Base-by-base conservation (phyloP, 2,797 vertebrate genomes). In the Takifugu ocellatus region DNA sequence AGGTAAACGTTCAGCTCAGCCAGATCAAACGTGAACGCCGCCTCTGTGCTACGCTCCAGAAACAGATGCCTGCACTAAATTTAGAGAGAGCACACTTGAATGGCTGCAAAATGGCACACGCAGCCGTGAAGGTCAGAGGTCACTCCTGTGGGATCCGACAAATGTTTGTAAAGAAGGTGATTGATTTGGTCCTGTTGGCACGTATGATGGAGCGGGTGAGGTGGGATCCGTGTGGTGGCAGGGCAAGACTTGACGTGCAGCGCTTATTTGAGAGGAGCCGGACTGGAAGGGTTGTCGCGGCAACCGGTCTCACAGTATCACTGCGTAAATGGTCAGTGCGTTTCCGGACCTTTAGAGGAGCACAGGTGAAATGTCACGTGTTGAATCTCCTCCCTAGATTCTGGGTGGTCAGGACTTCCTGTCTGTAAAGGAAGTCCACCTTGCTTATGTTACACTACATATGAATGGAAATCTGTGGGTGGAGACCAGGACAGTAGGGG, bases 181-280 rank as follows among this genome's bases (percentile, higher is more conserved):
- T 21, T 46, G 44, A 46, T 21, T 46, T 21, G 16, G 16, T 46
- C 21, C 44, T 21, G 44, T 21, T 14, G 17, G 11, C 8, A 52
- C 21, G 54, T 50, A 61, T 31, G 2, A 39, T 5, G 36, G 5
- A 39, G 56, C 52, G 62, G 68, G 63, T 61, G 61, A 29, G 51
- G 29, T 6, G 54, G 8, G 15, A 10, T 61, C 42, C 59, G 55
- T 59, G 48, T 46, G 25, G 58, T 52, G n/a, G 39, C 42, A n/a
- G 51, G 82, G 79, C 84, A 88, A 84, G 84, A 79, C 75, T 68
- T 17, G 8, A 84, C 86, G 86, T 39, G 63, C 57, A 51, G 45
- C 67, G 53, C 8, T 2, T 24, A n/a, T 24, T 24, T 44, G 57
- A 69, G 63, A 45, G 49, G 21, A 25, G 33, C 39, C 45, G 54